Evolutionary conservation across 2,888 invertebrate genomes (phyloP), one percentile per base, ranked within the genome.

Genomic region (Hirtodrosophila confusa): DNA sequence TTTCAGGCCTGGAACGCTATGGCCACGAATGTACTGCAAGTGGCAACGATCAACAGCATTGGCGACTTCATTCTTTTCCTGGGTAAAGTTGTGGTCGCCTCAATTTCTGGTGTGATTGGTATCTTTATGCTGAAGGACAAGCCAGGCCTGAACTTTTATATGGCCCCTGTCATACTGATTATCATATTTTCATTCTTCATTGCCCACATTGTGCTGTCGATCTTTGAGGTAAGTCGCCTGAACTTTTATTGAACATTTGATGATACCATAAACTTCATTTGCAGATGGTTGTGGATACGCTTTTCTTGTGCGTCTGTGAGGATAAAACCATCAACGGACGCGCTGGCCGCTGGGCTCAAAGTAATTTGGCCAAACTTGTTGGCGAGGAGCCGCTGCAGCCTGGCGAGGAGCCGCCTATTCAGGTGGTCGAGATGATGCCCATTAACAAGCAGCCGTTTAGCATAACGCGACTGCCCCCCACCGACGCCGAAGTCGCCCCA

Each of bases 301-400:
- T 99, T 54, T 97, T 98, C 91, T 92, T 99, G 69, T 99, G 98
- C 90, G 97, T 97, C 86, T 98, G 98, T 89, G 98, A 98, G 91
- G 98, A 97, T 90, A 95, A 96, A 91, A 96, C 96, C 63, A 93
- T 95, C 90, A 97, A 97, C 90, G 95, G 95, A 2, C 94, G 93
- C 0, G 94, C 94, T 27, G 95, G 95, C 8, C 92, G 92, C 41
- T 94, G 94, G 94, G 93, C 93, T 71, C 92, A 92, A 71, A 93
- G 94, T 1, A 93, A 93, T 31, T 89, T 94, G 44, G 94, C 94
- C 10, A 93, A 93, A 78, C 91, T 94, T 1, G 92, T 93, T 31
- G 93, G 93, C 1, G 92, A 92, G 71, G 91, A 91, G 27, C 92
- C 91, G 0, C 61, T 90, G 35, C 90, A 90, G 64, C 89, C 90